Conservation (phyloP, 2,113 vertebrate species). For the Poicephalus meyeri region DNA sequence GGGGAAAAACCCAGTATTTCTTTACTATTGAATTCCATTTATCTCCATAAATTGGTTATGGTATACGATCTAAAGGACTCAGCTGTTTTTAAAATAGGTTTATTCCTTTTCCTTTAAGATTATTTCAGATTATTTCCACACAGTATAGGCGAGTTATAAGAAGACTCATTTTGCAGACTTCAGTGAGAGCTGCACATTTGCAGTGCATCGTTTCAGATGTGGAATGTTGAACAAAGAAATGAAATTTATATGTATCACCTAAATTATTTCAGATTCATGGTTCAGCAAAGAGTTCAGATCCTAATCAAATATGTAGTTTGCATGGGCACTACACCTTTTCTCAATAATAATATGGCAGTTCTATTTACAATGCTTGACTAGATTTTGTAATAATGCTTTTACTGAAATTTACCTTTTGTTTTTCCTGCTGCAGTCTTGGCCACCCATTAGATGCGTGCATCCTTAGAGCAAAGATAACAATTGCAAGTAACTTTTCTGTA, state of each 20-base stretch:
- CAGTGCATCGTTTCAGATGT: constrained; percentile 70
- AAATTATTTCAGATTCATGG: constrained; percentile 82
- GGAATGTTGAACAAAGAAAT: constrained; percentile 82
- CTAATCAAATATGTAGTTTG: constrained; percentile 82
- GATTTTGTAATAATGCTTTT: constrained; percentile 62
- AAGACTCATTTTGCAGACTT: constrained; percentile 75
- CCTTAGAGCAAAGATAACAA: constrained; percentile 2
- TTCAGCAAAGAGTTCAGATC: constrained; percentile 80
- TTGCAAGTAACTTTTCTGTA: background rate
- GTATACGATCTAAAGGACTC: constrained; percentile 79
- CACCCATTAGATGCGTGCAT: background rate
- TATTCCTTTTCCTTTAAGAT: constrained; percentile 75
- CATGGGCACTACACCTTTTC: constrained; percentile 71
- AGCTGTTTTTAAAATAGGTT: constrained; percentile 82
- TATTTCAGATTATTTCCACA: constrained; percentile 80
- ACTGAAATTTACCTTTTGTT: constrained; percentile 61
- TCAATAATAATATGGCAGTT: constrained; percentile 72
- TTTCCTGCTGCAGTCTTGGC: constrained; percentile 1
- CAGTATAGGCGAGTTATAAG: constrained; percentile 73
- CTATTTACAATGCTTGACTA: constrained; percentile 76
- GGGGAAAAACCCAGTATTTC: constrained; percentile 64
- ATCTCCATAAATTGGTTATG: constrained; percentile 81
- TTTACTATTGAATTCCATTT: constrained; percentile 80
- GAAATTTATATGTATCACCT: constrained; percentile 82
- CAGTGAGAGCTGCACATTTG: constrained; percentile 66